Base-by-base conservation (phyloP, 2,797 vertebrate genomes). In the Danio kyathit region DNA sequence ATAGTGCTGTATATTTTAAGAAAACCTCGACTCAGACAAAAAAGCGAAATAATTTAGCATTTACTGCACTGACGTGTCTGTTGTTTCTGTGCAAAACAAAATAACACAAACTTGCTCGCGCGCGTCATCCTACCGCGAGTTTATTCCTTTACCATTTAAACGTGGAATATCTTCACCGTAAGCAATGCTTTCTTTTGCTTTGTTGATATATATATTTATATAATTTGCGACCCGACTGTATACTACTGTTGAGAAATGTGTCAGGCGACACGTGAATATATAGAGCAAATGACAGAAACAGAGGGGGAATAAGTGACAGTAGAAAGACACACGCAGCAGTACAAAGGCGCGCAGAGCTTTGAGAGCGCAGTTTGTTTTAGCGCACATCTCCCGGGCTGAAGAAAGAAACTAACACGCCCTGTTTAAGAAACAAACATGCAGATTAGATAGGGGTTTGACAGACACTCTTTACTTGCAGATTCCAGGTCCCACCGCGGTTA, bases 361-460 rank as follows among this genome's bases (percentile, higher is more conserved):
- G 93, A 96, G 94, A 91, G 92, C 91, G 86, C 86, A 91, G 89
- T 93, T 91, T 92, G 91, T 94, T 96, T 95, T 92, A 93, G 90
- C 93, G 88, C 89, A 77, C 85, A 86, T 94, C 92, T 95, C 92
- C 91, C 85, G 87, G 92, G 91, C 94, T 95, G 83, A 89, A 92
- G 89, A 89, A 89, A 89, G 89, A 88, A 93, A 88, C 82, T 94
- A 92, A 92, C 90, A 90, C 87, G 89, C 90, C 92, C 91, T 94
- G 92, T 95, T 95, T 94, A 94, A 94, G 93, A 94, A 94, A 94
- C 92, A 94, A 90, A 94, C 92, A 93, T 93, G 94, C 91, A 94
- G 92, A 94, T 94, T 92, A 93, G 89, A 92, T 94, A 89, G 81
- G 83, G 48, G 92, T 89, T 88, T 95, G 91, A 93, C 88, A 91